Base-by-base conservation (phyloP, 2,113 vertebrate species). In the Periophthalmus modestus region DNA sequence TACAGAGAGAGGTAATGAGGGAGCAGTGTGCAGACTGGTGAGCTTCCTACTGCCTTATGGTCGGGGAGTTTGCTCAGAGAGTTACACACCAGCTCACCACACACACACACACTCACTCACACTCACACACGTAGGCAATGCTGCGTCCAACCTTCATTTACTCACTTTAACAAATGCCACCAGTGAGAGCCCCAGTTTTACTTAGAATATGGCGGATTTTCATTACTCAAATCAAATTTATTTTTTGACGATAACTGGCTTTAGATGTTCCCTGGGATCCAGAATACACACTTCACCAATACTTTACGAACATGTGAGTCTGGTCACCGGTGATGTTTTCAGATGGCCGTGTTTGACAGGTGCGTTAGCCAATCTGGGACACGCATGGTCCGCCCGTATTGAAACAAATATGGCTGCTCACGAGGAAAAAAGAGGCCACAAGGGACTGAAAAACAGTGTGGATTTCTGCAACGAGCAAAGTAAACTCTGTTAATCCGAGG, bases 11-110 rank as follows among this genome's bases (percentile, higher is more conserved):
- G 79, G 88, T 85, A 87, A 89, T 85, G 86, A 87, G 83, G 80
- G 75, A 84, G 75, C 63, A 82, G 72, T 77, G 69, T 80, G 76
- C 74, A 69, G 80, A 81, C 79, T 75, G 68, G 79, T 82, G 79
- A 72, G 68, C 83, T 85, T 88, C 85, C 68, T 46, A 81, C 69
- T 74, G 83, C 84, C 85, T 85, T 89, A 83, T 88, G 69, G 59
- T 82, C 58, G 68, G 87, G 78, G 87, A 86, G 82, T 82, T 80
- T 67, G 23, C 55, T 86, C 66, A 65, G 76, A 79, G 70, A 74
- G 62, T 66, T 66, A 57, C 47, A 61, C n/a, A 36, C 68, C 55
- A 73, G n/a, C 50, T 61, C 72, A 34, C n/a, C n/a, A n/a, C n/a
- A n/a, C n/a, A n/a, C n/a, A n/a, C 71, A 52, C 68, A 63, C 72